Conservation (phyloP, 2,113 vertebrate genomes). For the Nothoprocta perdicaria region DNA sequence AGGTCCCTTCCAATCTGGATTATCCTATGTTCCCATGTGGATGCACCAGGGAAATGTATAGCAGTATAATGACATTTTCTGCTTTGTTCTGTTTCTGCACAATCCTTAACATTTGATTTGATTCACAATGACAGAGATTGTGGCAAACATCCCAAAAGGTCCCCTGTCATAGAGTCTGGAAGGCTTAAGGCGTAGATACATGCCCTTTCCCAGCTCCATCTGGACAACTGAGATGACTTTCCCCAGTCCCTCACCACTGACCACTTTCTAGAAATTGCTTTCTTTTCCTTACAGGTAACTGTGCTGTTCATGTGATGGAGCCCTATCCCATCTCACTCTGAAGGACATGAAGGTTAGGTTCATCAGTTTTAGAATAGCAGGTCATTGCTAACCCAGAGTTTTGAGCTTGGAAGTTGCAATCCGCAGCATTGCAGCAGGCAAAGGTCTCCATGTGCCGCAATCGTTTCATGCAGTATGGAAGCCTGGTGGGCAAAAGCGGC, state of each 20-base stretch:
- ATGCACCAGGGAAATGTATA: not conserved
- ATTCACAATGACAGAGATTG: constrained; percentile 7
- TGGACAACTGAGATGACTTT: not conserved
- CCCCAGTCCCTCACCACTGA: not conserved
- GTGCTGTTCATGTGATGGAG: accelerated
- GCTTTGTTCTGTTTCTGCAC: not conserved
- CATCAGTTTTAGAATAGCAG: not conserved
- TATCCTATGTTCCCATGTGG: not conserved
- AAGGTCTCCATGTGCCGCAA: accelerated
- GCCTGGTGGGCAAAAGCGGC: not conserved
- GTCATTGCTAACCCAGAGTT: not conserved
- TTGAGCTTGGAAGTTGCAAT: not conserved
- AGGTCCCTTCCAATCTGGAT: not conserved
- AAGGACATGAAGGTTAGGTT: not conserved
- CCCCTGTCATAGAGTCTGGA: not conserved
- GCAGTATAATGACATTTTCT: not conserved
- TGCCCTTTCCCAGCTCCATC: not conserved
- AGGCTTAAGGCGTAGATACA: not conserved
- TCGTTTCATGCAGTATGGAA: accelerated
- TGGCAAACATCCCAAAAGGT: not conserved
- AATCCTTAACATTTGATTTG: not conserved
- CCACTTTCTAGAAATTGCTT: not conserved
- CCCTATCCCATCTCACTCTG: not conserved
- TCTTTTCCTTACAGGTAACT: not conserved
- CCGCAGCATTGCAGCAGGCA: not conserved